Base-by-base conservation (phyloP, 2,888 invertebrate species). In the Cryptophagus acutangulus region DNA sequence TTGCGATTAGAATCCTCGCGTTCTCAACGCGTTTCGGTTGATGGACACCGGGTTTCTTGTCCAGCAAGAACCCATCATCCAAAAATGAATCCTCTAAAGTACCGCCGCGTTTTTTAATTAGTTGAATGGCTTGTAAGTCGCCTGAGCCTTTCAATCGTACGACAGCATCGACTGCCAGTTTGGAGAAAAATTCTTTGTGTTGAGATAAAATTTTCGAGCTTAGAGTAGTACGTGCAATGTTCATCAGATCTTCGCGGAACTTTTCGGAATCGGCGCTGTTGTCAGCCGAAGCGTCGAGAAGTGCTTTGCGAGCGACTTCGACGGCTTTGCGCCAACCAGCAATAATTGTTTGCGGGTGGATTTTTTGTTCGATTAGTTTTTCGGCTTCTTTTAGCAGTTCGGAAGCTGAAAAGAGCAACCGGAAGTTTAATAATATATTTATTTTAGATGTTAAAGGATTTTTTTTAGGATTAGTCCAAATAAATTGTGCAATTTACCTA, bases 311-410 rank as follows among this genome's bases (percentile, higher is more conserved):
- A 0, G 97, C 96, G 26, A 87, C 84, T 40, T 81, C 81, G 1
- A 84, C 80, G 12, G 97, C 92, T 56, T 82, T 81, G 46, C 99
- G 78, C 92, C 95, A 99, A 8, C 99, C 99, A 38, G 87, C 76
- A 48, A 99, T 90, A 45, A 99, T 94, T 0, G 90, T 96, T 75
- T 99, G 99, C 1, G 99, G 99, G 69, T 99, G 99, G 49, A 99
- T 82, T 68, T 94, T 94, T 71, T 90, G 88, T 38, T 87, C 85
- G 41, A 99, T 78, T 36, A 99, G 72, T 61, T 87, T 86, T 67
- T 99, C 99, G 10, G 97, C 97, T 73, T 96, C 95, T 58, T 87
- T 83, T 13, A 99, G 74, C 36, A 99, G 71, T 71, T 99, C 97
- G 36, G 95, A 84, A 53, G 97, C 97, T 73, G 65, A 36, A 54